Evolutionary conservation across 2,113 vertebrate species (phyloP).

Genomic region (Antigone vipio): DNA sequence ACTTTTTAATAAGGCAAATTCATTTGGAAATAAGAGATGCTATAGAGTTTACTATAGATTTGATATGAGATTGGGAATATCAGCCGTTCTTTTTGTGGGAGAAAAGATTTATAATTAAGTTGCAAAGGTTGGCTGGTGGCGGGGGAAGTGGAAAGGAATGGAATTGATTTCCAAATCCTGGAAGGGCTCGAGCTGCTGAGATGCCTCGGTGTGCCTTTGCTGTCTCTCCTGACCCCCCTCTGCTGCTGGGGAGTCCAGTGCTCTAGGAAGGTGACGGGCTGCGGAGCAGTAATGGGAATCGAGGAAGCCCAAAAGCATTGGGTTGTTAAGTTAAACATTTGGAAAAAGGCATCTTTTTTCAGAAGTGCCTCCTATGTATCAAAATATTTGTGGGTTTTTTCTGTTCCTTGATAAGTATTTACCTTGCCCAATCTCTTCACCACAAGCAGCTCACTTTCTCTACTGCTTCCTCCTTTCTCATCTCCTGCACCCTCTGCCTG

Average conservation of each 20-base stretch:
- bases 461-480: neutral
- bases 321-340: neutral
- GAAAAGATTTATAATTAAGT: conserved; percentile 39
- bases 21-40: conserved; percentile 76
- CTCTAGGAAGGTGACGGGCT: neutral
- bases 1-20: conserved; percentile 82
- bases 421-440: neutral
- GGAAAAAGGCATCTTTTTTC: neutral
- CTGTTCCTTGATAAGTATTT: neutral
- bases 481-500: neutral
- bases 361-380: neutral
- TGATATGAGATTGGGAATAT: conserved; percentile 68
- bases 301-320: fast-evolving
- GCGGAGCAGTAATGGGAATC: fast-evolving
- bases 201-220: neutral
- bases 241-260: fast-evolving
- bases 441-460: neutral
- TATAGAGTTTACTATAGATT: conserved; percentile 65
- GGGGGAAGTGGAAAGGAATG: neutral
- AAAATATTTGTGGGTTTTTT: neutral
- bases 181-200: neutral
- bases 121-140: neutral
- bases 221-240: neutral
- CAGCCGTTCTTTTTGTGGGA: conserved; percentile 16
- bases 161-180: neutral